phyloP scores from a whole-genome alignment of 2,888 invertebrate species.

The Megaustenia siamemsis region DNA sequence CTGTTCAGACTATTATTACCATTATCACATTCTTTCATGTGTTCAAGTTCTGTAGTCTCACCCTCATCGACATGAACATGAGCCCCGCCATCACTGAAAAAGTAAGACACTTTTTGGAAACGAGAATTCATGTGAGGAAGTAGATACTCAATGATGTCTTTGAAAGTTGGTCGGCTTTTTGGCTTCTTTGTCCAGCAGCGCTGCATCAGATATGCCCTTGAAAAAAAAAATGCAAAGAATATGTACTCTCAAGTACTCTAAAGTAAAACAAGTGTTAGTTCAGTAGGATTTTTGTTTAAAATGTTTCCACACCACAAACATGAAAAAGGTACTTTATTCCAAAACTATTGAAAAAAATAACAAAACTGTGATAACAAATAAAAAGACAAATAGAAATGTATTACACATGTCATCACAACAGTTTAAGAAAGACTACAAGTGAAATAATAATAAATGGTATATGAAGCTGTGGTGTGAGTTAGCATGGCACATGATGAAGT shows the following conservation, averaged over 20 bases:
- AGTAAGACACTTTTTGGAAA: constrained; percentile 86
- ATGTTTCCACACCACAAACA: too few relatives aligned
- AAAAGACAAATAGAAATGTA: too few relatives aligned
- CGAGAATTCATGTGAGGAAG: constrained; percentile 85
- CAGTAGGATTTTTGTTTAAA: too few relatives aligned
- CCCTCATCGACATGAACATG: constrained; percentile 47
- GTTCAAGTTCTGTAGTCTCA: neutral
- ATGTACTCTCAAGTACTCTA: neutral
- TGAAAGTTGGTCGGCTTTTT: constrained; percentile 89
- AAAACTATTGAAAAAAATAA: too few relatives aligned
- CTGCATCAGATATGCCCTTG: constrained; percentile 90
- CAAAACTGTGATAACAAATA: too few relatives aligned
- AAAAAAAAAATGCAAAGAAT: constrained; percentile 46
- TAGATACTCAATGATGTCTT: constrained; percentile 86
- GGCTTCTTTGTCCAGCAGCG: constrained; percentile 94
- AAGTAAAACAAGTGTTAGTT: neutral
- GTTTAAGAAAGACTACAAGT: too few relatives aligned
- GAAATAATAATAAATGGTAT: too few relatives aligned
- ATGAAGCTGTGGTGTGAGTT: too few relatives aligned
- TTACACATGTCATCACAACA: too few relatives aligned
- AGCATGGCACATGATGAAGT: too few relatives aligned
- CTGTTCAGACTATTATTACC: constrained; percentile 32
- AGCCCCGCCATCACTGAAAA: constrained; percentile 70
- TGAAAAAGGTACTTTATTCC: too few relatives aligned
- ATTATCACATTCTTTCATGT: constrained; percentile 15